Conservation (phyloP, 2,113 vertebrate genomes). For the Picathartes gymnocephalus region DNA sequence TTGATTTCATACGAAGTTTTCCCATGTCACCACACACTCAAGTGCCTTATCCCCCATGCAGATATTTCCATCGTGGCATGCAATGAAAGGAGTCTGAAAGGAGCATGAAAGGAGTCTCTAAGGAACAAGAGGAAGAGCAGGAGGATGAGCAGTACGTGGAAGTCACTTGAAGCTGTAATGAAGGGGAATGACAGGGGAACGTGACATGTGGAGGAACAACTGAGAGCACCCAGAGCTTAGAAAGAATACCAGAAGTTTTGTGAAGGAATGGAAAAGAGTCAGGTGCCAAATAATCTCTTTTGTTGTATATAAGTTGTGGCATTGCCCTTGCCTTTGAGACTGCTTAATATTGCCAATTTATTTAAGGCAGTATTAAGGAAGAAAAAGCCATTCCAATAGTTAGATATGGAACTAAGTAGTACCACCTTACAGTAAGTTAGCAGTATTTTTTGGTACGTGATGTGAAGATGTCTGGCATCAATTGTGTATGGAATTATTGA, state of each 20-base stretch:
- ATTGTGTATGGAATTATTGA: not conserved
- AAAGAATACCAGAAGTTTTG: not conserved
- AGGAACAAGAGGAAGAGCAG: not conserved
- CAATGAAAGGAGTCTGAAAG: too few relatives aligned
- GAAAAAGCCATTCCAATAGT: not conserved
- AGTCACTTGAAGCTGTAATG: not conserved
- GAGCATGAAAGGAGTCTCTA: not conserved
- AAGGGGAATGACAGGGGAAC: not conserved
- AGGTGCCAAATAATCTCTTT: not conserved
- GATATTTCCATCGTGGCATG: not conserved
- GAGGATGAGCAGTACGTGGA: not conserved
- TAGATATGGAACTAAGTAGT: not conserved
- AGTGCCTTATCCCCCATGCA: not conserved
- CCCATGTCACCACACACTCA: not conserved
- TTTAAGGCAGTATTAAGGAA: not conserved
- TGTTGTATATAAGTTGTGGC: not conserved
- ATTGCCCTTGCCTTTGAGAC: not conserved
- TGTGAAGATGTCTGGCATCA: not conserved
- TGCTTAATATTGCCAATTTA: not conserved
- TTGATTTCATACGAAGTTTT: not conserved
- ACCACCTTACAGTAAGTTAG: not conserved
- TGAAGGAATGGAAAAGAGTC: not conserved
- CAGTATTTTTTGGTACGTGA: not conserved
- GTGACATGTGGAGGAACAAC: not conserved
- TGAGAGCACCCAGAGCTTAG: not conserved